Percentiles rank a stretch among this genome's conserved stretches.
These are phyloP conservation scores for Panulirus ornatus DNA, from an alignment of 1,140 invertebrate genomes.

Conservation along the genomic window DNA sequence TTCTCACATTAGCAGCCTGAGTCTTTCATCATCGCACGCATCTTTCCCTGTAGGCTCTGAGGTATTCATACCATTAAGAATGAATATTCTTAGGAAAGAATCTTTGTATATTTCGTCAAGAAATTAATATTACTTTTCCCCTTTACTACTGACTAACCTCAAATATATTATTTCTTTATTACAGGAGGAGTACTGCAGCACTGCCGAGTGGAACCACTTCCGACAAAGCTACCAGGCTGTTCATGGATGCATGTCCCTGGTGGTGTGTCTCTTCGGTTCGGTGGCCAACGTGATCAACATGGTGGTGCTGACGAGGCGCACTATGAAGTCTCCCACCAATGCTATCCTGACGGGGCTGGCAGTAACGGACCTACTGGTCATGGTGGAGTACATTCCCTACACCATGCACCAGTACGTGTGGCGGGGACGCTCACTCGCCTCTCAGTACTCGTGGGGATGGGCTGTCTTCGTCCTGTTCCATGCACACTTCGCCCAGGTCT, in stretches of 20 bases:
- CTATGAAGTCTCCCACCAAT: slow-evolving; percentile 95
- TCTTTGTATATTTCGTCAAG: too few relatives aligned
- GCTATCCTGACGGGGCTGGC: slow-evolving; percentile 93
- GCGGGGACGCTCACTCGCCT: slow-evolving; percentile 76
- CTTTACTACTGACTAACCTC: too few relatives aligned
- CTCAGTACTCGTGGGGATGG: slow-evolving; percentile 87
- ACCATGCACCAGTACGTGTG: slow-evolving; percentile 88
- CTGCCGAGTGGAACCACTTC: slow-evolving; percentile 65
- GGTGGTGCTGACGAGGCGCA: slow-evolving; percentile 91
- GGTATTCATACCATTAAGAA: too few relatives aligned
- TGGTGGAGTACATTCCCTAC: slow-evolving; percentile 96
- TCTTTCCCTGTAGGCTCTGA: too few relatives aligned
- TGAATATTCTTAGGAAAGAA: too few relatives aligned
- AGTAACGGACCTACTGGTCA: slow-evolving; percentile 93
- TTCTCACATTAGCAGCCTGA: too few relatives aligned
- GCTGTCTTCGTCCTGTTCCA: slow-evolving; percentile 90
- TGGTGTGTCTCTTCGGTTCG: slow-evolving; percentile 94
- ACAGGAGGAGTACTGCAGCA: slow-evolving; percentile 68
- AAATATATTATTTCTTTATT: too few relatives aligned
- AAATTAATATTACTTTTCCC: too few relatives aligned
- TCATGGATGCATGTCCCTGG: slow-evolving; percentile 86
- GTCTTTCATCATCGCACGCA: too few relatives aligned
- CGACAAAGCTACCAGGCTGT: slow-evolving; percentile 77
- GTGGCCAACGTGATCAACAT: slow-evolving; percentile 96
- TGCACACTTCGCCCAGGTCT: slow-evolving; percentile 87